A percentile compares a stretch with the other conserved stretches of the same genome.
phyloP scores from a whole-genome alignment of 2,113 vertebrate genomes.

The Pseudolaguvia tuberculata region DNA sequence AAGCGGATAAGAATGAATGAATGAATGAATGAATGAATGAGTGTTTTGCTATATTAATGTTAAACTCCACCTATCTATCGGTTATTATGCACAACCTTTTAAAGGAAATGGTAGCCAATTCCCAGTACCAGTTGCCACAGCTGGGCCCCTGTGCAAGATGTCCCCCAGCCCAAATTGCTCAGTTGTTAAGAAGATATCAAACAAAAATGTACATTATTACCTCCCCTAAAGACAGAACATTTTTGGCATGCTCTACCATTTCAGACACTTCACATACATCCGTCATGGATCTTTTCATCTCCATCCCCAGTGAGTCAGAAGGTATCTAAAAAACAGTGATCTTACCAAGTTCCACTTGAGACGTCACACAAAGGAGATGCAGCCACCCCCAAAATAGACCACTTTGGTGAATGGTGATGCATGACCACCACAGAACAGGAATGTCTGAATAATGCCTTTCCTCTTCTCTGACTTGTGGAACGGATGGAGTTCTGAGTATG shows the following conservation, averaged over 20 bases:
- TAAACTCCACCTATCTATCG: background rate
- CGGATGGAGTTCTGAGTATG: slow-evolving; percentile 17
- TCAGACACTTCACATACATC: slow-evolving; percentile 66
- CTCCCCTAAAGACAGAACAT: slow-evolving; percentile 46
- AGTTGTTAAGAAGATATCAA: too few relatives aligned
- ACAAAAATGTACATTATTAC: background rate
- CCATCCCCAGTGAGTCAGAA: slow-evolving; percentile 44
- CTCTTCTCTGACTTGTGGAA: slow-evolving; percentile 36
- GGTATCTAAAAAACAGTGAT: slow-evolving; percentile 43
- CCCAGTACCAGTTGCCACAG: slow-evolving; percentile 44
- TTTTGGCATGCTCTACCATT: slow-evolving; percentile 58
- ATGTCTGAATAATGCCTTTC: slow-evolving; percentile 23
- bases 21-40: too few relatives aligned
- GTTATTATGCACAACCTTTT: background rate
- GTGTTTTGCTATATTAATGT: background rate
- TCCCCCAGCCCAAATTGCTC: too few relatives aligned
- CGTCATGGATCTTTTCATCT: slow-evolving; percentile 50
- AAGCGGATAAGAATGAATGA: too few relatives aligned
- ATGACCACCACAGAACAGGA: slow-evolving; percentile 39
- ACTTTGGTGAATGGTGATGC: slow-evolving; percentile 42
- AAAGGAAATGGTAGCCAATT: slow-evolving; percentile 3
- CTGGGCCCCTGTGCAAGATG: too few relatives aligned
- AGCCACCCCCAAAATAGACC: slow-evolving; percentile 51
- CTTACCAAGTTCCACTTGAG: slow-evolving; percentile 49
- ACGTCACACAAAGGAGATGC: slow-evolving; percentile 39